Conservation (phyloP, 2,888 invertebrate species). For the Philonicus albiceps region DNA sequence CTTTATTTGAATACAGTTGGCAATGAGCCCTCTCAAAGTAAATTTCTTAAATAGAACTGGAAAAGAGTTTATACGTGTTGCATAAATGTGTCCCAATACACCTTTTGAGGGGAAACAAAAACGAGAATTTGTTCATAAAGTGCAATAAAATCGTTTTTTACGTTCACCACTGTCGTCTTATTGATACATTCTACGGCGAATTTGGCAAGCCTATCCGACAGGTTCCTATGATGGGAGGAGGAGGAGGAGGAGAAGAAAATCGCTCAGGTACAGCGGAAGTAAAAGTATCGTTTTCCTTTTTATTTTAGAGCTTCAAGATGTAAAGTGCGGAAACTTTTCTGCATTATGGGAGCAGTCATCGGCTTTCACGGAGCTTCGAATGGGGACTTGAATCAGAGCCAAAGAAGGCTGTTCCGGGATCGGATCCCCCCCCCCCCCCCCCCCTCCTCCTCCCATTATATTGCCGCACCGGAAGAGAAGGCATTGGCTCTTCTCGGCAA, state of each 20-base stretch:
- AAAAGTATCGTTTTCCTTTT: neutral
- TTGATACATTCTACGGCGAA: constrained; percentile 7
- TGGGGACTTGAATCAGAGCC: neutral
- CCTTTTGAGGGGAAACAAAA: neutral
- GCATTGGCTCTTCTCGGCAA: constrained; percentile 6
- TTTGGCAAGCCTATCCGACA: neutral
- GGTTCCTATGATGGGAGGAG: neutral
- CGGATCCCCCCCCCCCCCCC: no score
- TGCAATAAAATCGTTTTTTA: constrained; percentile 14
- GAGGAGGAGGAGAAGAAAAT: neutral
- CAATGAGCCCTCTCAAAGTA: neutral
- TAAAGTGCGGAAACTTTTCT: constrained; percentile 7
- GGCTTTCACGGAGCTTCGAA: neutral
- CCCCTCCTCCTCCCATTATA: no score
- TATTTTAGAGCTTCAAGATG: neutral
- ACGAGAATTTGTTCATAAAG: constrained; percentile 30
- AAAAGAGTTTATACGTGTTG: neutral
- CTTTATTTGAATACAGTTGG: neutral
- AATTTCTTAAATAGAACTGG: neutral
- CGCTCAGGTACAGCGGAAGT: neutral
- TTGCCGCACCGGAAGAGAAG: neutral
- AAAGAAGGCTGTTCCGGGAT: neutral
- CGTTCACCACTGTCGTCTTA: neutral
- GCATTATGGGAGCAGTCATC: neutral
- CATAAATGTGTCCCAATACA: neutral